These are phyloP conservation scores for Dreissena rostriformis DNA, from an alignment of 1,140 invertebrate genomes.

Conservation along the genomic window DNA sequence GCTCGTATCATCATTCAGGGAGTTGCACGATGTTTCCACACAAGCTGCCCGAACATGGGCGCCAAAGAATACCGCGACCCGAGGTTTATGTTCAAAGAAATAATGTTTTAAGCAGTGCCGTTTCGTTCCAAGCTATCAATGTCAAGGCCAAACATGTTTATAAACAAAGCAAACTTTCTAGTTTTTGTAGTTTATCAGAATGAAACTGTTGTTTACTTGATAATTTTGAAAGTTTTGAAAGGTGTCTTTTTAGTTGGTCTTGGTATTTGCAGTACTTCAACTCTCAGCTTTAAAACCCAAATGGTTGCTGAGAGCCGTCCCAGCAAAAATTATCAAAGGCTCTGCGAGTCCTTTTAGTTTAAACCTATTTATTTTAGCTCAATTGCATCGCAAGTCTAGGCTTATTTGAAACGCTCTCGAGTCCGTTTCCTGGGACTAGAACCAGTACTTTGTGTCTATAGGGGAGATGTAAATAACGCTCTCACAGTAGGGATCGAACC, in stretches of 20 bases:
- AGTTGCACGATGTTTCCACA: neutral
- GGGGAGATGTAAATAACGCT: no score
- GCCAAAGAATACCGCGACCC: neutral
- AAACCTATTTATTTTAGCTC: no score
- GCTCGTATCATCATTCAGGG: no score
- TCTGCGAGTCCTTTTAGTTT: neutral
- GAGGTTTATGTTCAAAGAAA: neutral
- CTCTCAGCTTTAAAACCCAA: neutral
- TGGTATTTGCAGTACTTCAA: neutral
- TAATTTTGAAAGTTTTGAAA: neutral
- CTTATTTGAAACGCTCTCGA: no score
- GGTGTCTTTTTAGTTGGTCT: neutral
- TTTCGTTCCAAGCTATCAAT: neutral
- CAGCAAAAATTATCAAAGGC: neutral
- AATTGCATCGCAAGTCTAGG: no score
- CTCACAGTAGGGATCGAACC: no score
- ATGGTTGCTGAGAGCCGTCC: neutral
- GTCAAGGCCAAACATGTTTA: constrained; percentile 3
- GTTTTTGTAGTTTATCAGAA: neutral
- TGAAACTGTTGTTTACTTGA: neutral
- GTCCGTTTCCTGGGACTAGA: no score
- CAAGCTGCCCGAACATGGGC: neutral
- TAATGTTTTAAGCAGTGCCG: neutral
- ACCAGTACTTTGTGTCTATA: no score
- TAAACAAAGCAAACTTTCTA: neutral